Percentiles rank a stretch among this genome's conserved stretches.
Conservation (phyloP, 2,797 vertebrate species). For the Erithacus rubecula region DNA sequence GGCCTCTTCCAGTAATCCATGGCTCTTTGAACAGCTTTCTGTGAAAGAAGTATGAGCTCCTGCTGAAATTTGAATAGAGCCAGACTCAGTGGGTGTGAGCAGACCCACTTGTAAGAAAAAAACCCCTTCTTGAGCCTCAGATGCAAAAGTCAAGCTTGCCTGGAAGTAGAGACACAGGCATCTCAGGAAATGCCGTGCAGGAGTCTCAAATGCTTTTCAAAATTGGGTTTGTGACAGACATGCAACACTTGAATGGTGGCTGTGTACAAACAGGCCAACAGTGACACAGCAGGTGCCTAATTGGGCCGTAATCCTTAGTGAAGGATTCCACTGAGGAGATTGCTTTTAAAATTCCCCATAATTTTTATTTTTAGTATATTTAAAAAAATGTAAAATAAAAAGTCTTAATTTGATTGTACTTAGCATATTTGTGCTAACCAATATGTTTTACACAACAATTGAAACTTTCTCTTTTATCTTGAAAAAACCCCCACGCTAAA, state of each 20-base stretch:
- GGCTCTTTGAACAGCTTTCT: neutral
- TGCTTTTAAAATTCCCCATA: neutral
- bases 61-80: neutral
- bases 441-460: neutral
- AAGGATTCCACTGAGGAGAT: neutral
- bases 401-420: neutral
- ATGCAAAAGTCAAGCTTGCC: neutral
- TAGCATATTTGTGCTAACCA: neutral
- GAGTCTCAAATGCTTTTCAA: neutral
- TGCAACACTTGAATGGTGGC: neutral
- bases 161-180: neutral
- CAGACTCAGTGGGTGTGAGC: rapidly evolving
- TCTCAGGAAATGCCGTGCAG: neutral
- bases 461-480: neutral
- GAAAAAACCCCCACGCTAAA: neutral
- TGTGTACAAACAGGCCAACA: neutral
- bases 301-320: neutral
- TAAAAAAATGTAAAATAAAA: neutral
- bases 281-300: neutral
- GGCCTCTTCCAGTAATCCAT: neutral
- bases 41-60: neutral
- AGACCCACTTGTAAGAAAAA: neutral
- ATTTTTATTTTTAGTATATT: neutral
- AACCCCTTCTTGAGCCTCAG: neutral
- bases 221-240: neutral